Evolutionary conservation across 1,140 invertebrate genomes (phyloP).

Genomic region (Papilio polyxenes): DNA sequence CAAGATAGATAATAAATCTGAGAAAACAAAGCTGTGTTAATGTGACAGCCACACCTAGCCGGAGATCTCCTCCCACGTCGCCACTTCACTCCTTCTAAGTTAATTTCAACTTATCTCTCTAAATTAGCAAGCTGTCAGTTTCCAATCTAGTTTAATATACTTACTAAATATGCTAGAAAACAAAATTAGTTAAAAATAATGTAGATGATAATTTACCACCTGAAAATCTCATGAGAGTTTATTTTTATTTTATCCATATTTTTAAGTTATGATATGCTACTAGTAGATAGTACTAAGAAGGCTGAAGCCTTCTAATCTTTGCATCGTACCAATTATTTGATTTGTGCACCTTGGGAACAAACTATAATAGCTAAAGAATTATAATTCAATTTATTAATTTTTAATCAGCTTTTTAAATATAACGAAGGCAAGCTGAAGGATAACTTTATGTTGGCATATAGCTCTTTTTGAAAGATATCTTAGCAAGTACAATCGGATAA

Average conservation of each 20-base stretch:
- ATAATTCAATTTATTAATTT: no score
- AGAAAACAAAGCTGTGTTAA: constrained; percentile 54
- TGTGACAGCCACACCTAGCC: constrained; percentile 58
- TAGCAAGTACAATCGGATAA: constrained; percentile 47
- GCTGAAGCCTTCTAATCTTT: no score
- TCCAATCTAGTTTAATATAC: neutral
- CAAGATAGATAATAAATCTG: constrained; percentile 54
- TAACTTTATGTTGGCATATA: neutral
- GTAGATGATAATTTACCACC: no score
- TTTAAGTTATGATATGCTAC: no score
- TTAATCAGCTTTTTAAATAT: neutral
- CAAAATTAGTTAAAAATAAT: no score
- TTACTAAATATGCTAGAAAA: neutral
- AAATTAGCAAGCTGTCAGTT: neutral
- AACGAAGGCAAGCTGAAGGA: neutral
- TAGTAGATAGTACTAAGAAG: no score
- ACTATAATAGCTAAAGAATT: no score
- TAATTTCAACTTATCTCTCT: constrained; percentile 43
- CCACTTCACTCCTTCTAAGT: constrained; percentile 39
- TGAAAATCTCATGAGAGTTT: no score
- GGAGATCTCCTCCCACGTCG: constrained; percentile 55
- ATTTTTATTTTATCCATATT: no score
- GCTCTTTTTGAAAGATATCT: neutral
- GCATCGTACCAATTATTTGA: no score
- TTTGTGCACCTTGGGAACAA: no score